Base-by-base conservation (phyloP, 2,888 invertebrate genomes). In the Calliphora vomitoria region DNA sequence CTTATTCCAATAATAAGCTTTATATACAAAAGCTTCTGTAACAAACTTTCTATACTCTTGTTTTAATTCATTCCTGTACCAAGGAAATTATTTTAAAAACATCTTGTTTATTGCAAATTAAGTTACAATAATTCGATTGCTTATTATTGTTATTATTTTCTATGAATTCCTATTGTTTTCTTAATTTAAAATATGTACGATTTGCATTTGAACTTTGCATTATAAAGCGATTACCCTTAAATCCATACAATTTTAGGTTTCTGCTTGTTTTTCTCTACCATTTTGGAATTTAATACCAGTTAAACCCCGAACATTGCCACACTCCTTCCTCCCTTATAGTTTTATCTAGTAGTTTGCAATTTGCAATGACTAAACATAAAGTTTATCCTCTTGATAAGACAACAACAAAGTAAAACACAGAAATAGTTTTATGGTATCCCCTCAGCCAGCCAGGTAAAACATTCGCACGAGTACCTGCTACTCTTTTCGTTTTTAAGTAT, bases 341-440 rank as follows among this genome's bases (percentile, higher is more conserved):
- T 69, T 50, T 76, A 76, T 50, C 60, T 58, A n/a, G 58, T 38
- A 11, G 18, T 18, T 62, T 38, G 10, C n/a, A 18, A 55, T 58
- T 31, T 64, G 25, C 41, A 82, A 35, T 20, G 44, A 75, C 55
- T 58, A 53, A 76, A 68, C 82, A 50, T 10, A 82, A 80, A 76
- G 78, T 72, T 58, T 79, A 86, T 86, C 86, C 82, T 86, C 69
- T 72, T 69, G 82, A 79, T 75, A 86, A 86, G 82, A 69, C 82
- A 25, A 38, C n/a, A 64, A 38, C 68, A 79, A 69, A 82, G 64
- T 62, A 60, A 82, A 68, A 60, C 1, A 68, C 31, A 79, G 8
- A 86, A 86, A 82, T 86, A 86, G 86, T 86, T 86, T 79, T 86
- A 86, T 86, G 86, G 82, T 82, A 86, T 86, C 86, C 69, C 80